Conservation (phyloP, 2,888 invertebrate species). For the Epistrophella euchroma region DNA sequence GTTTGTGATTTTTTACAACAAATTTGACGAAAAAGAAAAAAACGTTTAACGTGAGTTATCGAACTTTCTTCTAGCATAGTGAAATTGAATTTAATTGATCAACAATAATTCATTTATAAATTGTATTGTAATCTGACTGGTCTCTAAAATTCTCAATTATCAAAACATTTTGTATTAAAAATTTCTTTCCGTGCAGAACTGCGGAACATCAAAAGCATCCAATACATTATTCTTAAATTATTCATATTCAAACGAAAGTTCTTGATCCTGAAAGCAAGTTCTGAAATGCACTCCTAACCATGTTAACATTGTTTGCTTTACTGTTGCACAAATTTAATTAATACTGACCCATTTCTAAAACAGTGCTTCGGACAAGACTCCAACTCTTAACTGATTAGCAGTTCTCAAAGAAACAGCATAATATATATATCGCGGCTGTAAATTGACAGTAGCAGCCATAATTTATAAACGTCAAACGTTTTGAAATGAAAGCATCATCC, state of each 20-base stretch:
- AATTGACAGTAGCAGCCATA: constrained; percentile 73
- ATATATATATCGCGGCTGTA: constrained; percentile 54
- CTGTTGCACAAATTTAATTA: constrained; percentile 52
- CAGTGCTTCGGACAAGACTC: constrained; percentile 35
- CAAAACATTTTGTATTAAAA: too few species aligned
- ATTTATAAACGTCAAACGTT: constrained; percentile 71
- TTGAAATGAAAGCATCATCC: constrained; percentile 49
- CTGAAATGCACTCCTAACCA: background rate
- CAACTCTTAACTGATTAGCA: constrained; percentile 46
- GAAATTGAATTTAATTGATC: too few species aligned
- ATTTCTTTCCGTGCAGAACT: too few species aligned
- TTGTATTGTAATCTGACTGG: too few species aligned
- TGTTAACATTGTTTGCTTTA: constrained; percentile 42
- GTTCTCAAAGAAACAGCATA: constrained; percentile 31
- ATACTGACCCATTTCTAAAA: constrained; percentile 69
- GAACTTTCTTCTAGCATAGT: too few species aligned
- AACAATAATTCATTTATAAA: too few species aligned
- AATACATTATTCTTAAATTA: background rate
- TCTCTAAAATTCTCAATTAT: too few species aligned
- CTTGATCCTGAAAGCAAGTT: constrained; percentile 25
- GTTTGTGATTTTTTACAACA: too few species aligned
- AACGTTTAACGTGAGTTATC: too few species aligned
- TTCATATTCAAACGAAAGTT: background rate
- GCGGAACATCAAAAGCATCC: background rate
- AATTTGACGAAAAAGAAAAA: too few species aligned